Evolutionary conservation across 2,113 vertebrate species (phyloP).

Genomic region (Macroglossus sobrinus): DNA sequence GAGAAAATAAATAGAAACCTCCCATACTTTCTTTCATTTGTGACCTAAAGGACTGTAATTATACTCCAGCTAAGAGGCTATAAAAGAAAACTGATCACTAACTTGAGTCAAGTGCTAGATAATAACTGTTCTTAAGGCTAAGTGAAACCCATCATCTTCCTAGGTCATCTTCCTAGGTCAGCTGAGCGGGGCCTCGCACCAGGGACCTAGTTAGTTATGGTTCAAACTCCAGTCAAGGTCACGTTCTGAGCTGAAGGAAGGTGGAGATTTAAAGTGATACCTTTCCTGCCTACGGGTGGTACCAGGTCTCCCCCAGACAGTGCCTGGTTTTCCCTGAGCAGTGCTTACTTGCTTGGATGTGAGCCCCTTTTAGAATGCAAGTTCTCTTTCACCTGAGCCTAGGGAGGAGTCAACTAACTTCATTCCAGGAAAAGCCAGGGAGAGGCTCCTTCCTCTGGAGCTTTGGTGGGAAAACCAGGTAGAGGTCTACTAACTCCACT

Average conservation of each 20-base stretch:
- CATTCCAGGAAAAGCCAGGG: neutral
- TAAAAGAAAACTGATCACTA: neutral
- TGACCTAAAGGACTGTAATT: neutral
- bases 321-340: accelerated
- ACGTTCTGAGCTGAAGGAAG: neutral
- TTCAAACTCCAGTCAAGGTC: no score
- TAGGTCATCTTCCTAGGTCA: neutral
- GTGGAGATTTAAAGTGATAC: neutral
- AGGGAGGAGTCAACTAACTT: neutral
- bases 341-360: no score
- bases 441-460: neutral
- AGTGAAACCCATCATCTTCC: neutral
- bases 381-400: neutral
- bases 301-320: neutral
- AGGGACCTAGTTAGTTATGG: neutral
- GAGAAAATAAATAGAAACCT: neutral
- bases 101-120: neutral
- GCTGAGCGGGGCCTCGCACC: neutral
- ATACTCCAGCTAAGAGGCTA: neutral
- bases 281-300: accelerated
- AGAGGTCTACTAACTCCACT: neutral
- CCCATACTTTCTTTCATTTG: neutral
- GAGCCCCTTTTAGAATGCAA: neutral
- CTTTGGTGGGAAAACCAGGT: neutral
- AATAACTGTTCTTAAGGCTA: neutral